Evolutionary conservation across 2,888 invertebrate species (phyloP).

Genomic region (Cybosia mesomella): DNA sequence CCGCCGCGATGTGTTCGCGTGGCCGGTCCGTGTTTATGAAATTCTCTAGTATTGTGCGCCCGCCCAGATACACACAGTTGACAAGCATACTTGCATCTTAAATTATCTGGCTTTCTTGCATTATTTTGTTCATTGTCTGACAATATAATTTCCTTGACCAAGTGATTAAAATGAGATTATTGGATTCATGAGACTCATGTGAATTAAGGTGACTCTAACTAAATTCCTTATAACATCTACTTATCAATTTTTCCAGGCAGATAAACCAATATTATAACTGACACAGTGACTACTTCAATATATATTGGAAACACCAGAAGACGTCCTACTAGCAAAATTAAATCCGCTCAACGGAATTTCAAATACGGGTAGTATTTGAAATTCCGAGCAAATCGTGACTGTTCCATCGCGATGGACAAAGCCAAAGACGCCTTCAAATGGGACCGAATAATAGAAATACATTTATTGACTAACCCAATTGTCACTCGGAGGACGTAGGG

Average conservation of each 20-base stretch:
- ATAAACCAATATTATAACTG: too few relatives aligned
- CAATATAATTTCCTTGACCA: conserved; percentile 3
- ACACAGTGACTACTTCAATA: too few relatives aligned
- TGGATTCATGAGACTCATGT: not conserved
- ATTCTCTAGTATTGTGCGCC: conserved; percentile 50
- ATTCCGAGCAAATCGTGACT: conserved; percentile 51
- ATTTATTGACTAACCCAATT: conserved; percentile 44
- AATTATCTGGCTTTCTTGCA: conserved; percentile 5
- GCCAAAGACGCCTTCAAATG: conserved; percentile 37
- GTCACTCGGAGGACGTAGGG: not conserved
- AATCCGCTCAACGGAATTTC: conserved; percentile 29
- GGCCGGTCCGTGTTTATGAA: conserved; percentile 64
- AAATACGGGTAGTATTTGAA: too few relatives aligned
- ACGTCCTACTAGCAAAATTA: conserved; percentile 41
- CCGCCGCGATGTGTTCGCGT: conserved; percentile 63
- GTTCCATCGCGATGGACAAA: conserved; percentile 49
- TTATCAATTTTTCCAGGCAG: too few relatives aligned
- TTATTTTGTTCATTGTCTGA: not conserved
- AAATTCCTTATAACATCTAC: too few relatives aligned
- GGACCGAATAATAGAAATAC: conserved; percentile 50
- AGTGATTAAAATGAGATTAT: not conserved
- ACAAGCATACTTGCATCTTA: conserved; percentile 16
- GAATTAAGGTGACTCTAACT: too few relatives aligned
- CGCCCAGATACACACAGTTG: conserved; percentile 11
- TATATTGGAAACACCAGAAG: conserved; percentile 24